Conservation (phyloP, 2,888 invertebrate species). For the Timandra comae region DNA sequence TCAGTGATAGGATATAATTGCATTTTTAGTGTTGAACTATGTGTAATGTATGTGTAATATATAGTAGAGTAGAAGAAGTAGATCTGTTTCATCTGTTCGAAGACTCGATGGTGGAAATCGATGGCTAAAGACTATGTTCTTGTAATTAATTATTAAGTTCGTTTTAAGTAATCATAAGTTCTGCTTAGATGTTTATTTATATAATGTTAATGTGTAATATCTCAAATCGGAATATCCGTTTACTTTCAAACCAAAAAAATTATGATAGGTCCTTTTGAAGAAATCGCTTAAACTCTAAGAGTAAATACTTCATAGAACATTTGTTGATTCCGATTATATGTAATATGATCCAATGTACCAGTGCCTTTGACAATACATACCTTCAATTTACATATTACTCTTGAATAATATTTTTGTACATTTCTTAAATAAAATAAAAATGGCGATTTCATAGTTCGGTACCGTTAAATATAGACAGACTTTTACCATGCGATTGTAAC, state of each 20-base stretch:
- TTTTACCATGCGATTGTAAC: conserved; percentile 26
- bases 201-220: conserved; percentile 59
- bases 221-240: conserved; percentile 61
- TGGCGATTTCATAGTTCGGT: conserved; percentile 44
- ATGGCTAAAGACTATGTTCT: conserved; percentile 73
- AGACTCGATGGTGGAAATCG: conserved; percentile 69
- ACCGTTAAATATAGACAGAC: conserved; percentile 29
- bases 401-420: conserved; percentile 71
- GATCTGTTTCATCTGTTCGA: conserved; percentile 77
- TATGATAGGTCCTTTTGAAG: conserved; percentile 45
- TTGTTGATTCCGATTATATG: conserved; percentile 42
- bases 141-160: conserved; percentile 56
- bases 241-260: conserved; percentile 64
- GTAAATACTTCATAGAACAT: conserved; percentile 28
- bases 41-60: conserved; percentile 64
- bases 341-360: conserved; percentile 58
- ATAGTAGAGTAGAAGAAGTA: conserved; percentile 63
- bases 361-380: conserved; percentile 75
- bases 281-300: conserved; percentile 49
- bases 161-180: conserved; percentile 62
- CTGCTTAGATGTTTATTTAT: conserved; percentile 71
- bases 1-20: conserved; percentile 72
- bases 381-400: conserved; percentile 63
- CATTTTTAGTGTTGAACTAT: conserved; percentile 74
- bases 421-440: conserved; percentile 44